These are phyloP conservation scores for Merops nubicus DNA, from an alignment of 2,113 vertebrate genomes.

Conservation along the genomic window DNA sequence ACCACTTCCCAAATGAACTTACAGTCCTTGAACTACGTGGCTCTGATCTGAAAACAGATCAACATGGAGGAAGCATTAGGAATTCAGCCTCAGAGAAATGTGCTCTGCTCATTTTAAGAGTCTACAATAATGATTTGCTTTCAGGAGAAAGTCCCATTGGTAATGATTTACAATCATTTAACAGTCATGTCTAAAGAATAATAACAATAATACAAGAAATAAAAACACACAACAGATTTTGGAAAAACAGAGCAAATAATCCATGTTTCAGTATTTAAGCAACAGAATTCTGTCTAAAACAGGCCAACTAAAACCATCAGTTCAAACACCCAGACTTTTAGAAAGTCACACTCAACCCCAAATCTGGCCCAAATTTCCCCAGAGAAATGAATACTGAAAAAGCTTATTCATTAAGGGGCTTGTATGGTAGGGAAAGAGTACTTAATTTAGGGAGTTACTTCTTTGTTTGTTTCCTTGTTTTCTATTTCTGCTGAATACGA, in stretches of 20 bases:
- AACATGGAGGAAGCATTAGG: neutral
- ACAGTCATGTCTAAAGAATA: neutral
- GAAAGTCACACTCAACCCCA: neutral
- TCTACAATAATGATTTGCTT: neutral
- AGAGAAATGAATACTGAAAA: neutral
- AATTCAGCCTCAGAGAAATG: neutral
- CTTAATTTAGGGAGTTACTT: neutral
- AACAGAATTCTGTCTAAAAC: neutral
- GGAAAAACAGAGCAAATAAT: neutral
- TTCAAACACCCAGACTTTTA: neutral
- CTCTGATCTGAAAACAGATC: neutral
- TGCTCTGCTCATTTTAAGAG: neutral
- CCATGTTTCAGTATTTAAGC: neutral
- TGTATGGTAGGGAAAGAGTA: neutral
- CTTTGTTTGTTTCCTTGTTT: slow-evolving; percentile 36
- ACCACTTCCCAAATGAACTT: neutral
- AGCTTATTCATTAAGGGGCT: slow-evolving; percentile 8
- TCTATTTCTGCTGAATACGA: slow-evolving; percentile 19
- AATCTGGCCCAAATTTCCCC: neutral
- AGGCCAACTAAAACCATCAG: neutral
- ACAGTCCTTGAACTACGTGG: neutral
- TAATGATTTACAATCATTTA: neutral
- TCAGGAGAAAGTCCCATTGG: neutral
- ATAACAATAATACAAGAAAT: neutral
- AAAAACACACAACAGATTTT: neutral